Evolutionary conservation across 2,888 invertebrate species (phyloP).

Genomic region (Nipponacmea schrenckii): DNA sequence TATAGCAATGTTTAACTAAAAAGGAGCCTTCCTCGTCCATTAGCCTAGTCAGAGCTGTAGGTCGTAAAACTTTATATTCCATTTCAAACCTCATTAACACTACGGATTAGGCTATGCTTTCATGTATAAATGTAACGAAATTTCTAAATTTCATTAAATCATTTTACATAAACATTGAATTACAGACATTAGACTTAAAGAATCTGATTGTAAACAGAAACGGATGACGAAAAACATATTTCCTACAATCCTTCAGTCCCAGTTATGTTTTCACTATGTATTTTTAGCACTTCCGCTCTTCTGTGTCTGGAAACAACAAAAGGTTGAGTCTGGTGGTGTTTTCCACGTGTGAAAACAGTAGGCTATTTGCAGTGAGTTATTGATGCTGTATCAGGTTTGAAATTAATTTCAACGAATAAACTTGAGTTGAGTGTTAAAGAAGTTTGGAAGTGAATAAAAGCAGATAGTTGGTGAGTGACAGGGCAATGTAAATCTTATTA

Average conservation of each 20-base stretch:
- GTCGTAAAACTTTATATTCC: too few species aligned
- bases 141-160: slow-evolving; percentile 4
- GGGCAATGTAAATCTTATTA: slow-evolving; percentile 8
- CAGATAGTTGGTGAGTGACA: background rate
- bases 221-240: background rate
- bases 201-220: background rate
- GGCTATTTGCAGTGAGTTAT: slow-evolving; percentile 3
- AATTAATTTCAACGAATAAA: slow-evolving; percentile 4
- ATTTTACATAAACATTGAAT: background rate
- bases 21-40: too few species aligned
- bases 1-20: too few species aligned
- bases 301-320: slow-evolving; percentile 6
- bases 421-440: background rate
- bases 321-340: slow-evolving; percentile 2
- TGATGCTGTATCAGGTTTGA: background rate
- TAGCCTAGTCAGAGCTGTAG: too few species aligned
- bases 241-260: background rate
- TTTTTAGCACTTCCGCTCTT: slow-evolving; percentile 5
- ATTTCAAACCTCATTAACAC: too few species aligned
- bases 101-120: too few species aligned
- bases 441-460: slow-evolving; percentile 1
- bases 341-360: slow-evolving; percentile 6
- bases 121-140: too few species aligned
- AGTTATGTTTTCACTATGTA: background rate
- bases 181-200: too few species aligned